Evolutionary conservation across 2,113 vertebrate species (phyloP), one percentile per base, ranked within the genome.

Genomic region (Fukomys damarensis): DNA sequence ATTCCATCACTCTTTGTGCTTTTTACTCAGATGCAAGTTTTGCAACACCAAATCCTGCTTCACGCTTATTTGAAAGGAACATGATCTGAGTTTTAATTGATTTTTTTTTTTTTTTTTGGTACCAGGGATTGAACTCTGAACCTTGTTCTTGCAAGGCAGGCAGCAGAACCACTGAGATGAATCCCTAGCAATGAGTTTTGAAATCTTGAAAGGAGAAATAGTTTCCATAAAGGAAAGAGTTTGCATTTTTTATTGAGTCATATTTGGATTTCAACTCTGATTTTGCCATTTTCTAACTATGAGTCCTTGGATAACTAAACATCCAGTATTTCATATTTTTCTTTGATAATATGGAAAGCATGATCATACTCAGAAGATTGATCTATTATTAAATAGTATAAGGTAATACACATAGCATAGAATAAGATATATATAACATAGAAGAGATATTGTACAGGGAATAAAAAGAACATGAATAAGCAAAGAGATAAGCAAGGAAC

Each of bases 211-310:
- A 38, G 63, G 17, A 91, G n/a, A 91, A 41, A 83, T 11, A 26
- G 13, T 82, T 95, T 91, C 52, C 19, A 32, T 43, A 58, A 70
- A 52, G 32, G 28, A 43, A 85, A 90, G 11, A 70, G 19, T 8
- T 32, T 38, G 8, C 61, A 9, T 61, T 89, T 89, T 35, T 41
- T 35, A 83, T 56, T 84, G 17, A 63, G 35, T 95, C 41, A 20
- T 22, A 74, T 46, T 24, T 66, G 35, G 16, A 59, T 70, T 85
- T 72, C 22, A 41, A 43, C 22, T 7, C 58, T 0, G 0, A 52
- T 46, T 80, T 41, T 58, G 28, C 30, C 14, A 35, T 28, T 82
- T 63, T 0, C 26, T 63, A 22, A 76, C 77, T 79, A 11, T 91
- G 7, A 68, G 80, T 93, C 41, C 81, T 89, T 41, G 61, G 81